Base-by-base conservation (phyloP, 2,113 vertebrate species). In the Myodes glareolus region DNA sequence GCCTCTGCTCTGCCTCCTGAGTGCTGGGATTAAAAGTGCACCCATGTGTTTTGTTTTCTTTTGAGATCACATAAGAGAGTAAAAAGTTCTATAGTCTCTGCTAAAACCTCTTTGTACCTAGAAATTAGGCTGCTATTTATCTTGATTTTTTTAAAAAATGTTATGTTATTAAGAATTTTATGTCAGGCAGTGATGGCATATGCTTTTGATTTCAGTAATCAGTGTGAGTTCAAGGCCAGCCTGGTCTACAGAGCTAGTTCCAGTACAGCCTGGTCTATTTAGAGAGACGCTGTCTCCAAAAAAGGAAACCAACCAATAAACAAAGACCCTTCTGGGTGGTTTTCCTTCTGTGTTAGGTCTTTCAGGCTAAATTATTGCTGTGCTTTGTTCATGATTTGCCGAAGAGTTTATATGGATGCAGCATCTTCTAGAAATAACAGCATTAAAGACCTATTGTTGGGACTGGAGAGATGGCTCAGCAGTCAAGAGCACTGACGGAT, bases 341-440 rank as follows among this genome's bases (percentile, higher is more conserved):
- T 42, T n/a, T 84, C 67, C 65, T 55, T 93, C 94, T 68, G 31
- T 81, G 23, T 77, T 91, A 61, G 0, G 77, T 86, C 86, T 96
- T n/a, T 73, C 33, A 91, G 58, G 29, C 50, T 88, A 73, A 89
- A 85, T 50, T 90, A 42, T 78, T 91, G n/a, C 19, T 58, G 45
- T 81, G 21, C 19, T n/a, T 84, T 63, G n/a, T 81, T 77, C 91
- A 73, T 76, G 31, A 75, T 94, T 95, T 86, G n/a, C 8, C 25
- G 36, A 87, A 76, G 52, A 68, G 16, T 88, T 85, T 90, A 67
- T 84, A 87, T 90, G 80, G 31, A 52, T 68, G 50, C 8, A 36
- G 55, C 5, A 70, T 72, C 19, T 84, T 86, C 65, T 70, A 63
- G 89, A 72, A 97, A 92, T 84, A 84, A 63, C 33, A 72, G 31